Base-by-base conservation (phyloP, 1,140 invertebrate species). In the Camponotus floridanus region DNA sequence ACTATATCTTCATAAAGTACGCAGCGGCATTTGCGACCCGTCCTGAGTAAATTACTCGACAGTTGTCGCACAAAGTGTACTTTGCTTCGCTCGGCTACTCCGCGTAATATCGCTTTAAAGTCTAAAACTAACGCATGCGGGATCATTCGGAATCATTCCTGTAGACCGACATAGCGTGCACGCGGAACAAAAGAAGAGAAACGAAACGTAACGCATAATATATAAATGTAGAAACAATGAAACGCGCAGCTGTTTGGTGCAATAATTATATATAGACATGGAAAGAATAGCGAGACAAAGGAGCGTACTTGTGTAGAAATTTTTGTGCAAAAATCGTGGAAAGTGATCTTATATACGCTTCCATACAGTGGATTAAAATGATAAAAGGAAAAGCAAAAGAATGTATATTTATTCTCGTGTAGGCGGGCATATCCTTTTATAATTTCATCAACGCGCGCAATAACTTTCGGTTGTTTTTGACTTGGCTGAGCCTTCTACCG, bases 401-500 rank as follows among this genome's bases (percentile, higher is more conserved):
- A 74, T 61, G 61, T 48, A 39, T 51, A 51, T 61, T 70, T 67
- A 55, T 57, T 13, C n/a, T 2, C n/a, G 33, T 9, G 21, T n/a
- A 18, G 13, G 13, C 36, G n/a, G n/a, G 13, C 7, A 36, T 48
- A 33, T 81, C n/a, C 55, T 11, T 18, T 81, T 51, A 70, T 81
- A 71, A 81, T 83, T 73, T 83, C 68, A 45, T 61, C 79, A 39
- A 15, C 64, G 33, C 2, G 15, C 48, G 48, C 1, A 18, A 51
- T 83, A 83, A 83, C 39, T 83, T 83, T 83, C 55, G 68, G 67
- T 83, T 83, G 39, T 83, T 83, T 83, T 70, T 36, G 65, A 80
- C 65, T 33, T 71, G 78, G 39, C 78, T 42, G 51, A 18, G 79
- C 39, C 79, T 45, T 81, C 67, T 39, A 21, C 67, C 67, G 48